Evolutionary conservation across 2,797 vertebrate species (phyloP).

Genomic region (Crenuchus spilurus): DNA sequence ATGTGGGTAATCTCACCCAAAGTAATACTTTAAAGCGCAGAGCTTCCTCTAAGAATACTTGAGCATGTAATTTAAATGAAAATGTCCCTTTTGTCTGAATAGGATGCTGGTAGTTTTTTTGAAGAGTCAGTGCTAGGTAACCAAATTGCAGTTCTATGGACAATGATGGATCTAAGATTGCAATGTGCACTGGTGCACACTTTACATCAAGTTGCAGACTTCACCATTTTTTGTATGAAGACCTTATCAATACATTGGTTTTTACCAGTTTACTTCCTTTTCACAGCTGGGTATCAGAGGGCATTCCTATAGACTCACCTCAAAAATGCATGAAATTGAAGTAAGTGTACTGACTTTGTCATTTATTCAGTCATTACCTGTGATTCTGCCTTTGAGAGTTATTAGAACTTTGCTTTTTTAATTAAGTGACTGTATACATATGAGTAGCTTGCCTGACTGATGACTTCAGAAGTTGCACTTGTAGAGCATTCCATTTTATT

Average conservation of each 20-base stretch:
- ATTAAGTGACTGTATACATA: too few relatives aligned
- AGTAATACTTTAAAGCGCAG: neutral
- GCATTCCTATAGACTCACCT: neutral
- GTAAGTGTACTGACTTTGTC: too few relatives aligned
- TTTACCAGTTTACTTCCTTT: neutral
- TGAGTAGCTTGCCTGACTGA: too few relatives aligned
- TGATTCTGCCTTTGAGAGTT: too few relatives aligned
- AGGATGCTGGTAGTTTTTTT: neutral
- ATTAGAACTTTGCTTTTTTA: too few relatives aligned
- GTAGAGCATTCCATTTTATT: too few relatives aligned
- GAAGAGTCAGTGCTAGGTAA: neutral
- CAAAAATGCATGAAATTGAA: neutral
- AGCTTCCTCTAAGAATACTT: neutral
- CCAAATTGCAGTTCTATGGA: neutral
- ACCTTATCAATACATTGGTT: neutral
- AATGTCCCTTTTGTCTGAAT: neutral
- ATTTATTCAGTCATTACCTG: too few relatives aligned
- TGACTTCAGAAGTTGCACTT: too few relatives aligned
- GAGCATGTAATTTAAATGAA: neutral
- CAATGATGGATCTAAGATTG: too few relatives aligned
- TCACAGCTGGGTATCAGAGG: neutral
- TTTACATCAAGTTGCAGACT: too few relatives aligned
- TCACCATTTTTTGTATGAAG: neutral
- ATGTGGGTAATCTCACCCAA: neutral
- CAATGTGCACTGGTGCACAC: too few relatives aligned